These are phyloP conservation scores for Pipistrellus pipistrellus DNA, from an alignment of 2,797 vertebrate species.

Conservation along the genomic window DNA sequence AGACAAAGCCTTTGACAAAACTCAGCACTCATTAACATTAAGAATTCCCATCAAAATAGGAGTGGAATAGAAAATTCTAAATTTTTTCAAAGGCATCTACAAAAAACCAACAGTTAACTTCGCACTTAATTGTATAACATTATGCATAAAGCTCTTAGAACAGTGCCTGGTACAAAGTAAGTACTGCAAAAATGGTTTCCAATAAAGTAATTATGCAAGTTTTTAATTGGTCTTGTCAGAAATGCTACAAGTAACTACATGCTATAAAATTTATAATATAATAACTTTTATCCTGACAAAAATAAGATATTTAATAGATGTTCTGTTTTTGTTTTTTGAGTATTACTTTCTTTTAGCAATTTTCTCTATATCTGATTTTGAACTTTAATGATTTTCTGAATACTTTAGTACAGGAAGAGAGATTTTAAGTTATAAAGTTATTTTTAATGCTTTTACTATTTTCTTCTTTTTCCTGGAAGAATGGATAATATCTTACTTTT, in stretches of 20 bases:
- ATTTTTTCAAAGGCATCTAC: neutral
- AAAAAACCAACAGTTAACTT: neutral
- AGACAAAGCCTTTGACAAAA: neutral
- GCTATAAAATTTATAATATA: neutral
- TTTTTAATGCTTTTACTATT: neutral
- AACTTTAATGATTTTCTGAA: neutral
- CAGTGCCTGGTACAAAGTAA: neutral
- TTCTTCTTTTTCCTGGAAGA: conserved; percentile 14
- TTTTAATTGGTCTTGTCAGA: neutral
- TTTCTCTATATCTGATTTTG: conserved; percentile 11
- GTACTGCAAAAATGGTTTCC: neutral
- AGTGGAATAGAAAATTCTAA: conserved; percentile 18
- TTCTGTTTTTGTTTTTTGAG: neutral
- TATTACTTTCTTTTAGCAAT: neutral
- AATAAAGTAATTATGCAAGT: neutral
- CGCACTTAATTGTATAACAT: neutral
- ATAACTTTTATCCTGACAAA: neutral
- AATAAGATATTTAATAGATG: neutral
- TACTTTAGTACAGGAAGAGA: neutral
- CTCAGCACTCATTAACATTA: neutral
- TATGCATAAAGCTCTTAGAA: neutral
- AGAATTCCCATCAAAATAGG: neutral
- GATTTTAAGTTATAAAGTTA: neutral
- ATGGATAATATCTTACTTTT: neutral
- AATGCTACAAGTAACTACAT: neutral